These are phyloP conservation scores for Henricia sp. DNA, from an alignment of 53 echinoderm and acorn worm genomes.

Conservation along the genomic window DNA sequence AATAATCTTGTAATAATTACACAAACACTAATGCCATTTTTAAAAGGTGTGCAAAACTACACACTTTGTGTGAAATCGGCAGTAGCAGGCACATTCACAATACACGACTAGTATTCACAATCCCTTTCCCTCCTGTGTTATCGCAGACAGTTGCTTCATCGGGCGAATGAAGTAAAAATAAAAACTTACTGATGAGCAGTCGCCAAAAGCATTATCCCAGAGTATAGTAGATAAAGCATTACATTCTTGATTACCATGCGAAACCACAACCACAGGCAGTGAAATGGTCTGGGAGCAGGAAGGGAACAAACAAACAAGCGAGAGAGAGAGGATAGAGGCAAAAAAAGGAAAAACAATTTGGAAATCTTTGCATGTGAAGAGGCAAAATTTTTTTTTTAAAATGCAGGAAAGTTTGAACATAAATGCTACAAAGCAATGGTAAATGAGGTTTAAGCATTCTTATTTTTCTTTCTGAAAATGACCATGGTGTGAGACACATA, in stretches of 20 bases:
- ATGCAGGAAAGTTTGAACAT: neutral
- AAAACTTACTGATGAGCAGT: slow-evolving; percentile 90
- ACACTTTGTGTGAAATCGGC: neutral
- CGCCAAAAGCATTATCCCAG: slow-evolving; percentile 99
- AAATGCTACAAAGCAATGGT: neutral
- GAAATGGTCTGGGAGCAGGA: slow-evolving; percentile 77
- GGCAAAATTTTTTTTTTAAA: slow-evolving; percentile 7
- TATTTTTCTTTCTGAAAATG: neutral
- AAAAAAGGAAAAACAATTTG: slow-evolving; percentile 64
- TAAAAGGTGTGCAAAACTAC: neutral
- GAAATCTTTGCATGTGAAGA: neutral
- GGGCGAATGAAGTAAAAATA: neutral
- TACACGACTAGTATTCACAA: neutral
- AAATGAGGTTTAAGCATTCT: neutral
- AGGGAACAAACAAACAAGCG: slow-evolving; percentile 54
- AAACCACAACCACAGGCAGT: slow-evolving; percentile 98
- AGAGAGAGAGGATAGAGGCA: too few species aligned
- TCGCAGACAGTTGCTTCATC: slow-evolving; percentile 13
- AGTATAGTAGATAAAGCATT: slow-evolving; percentile 99
- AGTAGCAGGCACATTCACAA: neutral
- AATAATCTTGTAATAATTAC: too few species aligned
- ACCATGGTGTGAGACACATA: neutral
- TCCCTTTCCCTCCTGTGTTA: neutral
- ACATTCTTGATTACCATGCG: slow-evolving; percentile 99
- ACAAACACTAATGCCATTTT: too few species aligned